Conservation (phyloP, 2,113 vertebrate species). For the Toxotes chatareus region DNA sequence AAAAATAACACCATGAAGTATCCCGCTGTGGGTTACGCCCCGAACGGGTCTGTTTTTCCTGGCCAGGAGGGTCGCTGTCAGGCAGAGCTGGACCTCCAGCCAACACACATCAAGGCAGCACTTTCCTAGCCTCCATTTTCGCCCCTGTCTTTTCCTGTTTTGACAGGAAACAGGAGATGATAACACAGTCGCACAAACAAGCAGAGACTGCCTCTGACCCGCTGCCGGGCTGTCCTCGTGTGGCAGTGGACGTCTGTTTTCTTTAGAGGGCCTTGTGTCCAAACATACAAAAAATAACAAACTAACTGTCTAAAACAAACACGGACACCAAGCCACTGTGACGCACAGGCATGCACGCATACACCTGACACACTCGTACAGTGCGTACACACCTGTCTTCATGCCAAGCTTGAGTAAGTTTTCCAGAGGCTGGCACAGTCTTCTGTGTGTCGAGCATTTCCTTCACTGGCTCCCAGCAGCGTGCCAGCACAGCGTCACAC, state of each 20-base stretch:
- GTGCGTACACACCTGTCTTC: conserved; percentile 46
- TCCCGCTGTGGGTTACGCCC: conserved; percentile 71
- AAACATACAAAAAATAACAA: conserved; percentile 50
- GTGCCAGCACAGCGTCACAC: conserved; percentile 58
- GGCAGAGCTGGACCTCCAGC: conserved; percentile 71
- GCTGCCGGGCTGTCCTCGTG: conserved; percentile 64
- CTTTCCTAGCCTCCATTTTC: conserved; percentile 82
- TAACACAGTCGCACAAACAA: conserved; percentile 80
- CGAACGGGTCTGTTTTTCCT: conserved; percentile 77
- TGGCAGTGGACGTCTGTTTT: conserved; percentile 62
- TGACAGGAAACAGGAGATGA: conserved; percentile 84
- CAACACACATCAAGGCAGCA: conserved; percentile 80
- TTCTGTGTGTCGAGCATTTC: conserved; percentile 27
- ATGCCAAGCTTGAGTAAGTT: conserved; percentile 46
- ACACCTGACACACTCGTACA: conserved; percentile 15
- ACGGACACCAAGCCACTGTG: conserved; percentile 30
- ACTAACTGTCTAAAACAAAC: conserved; percentile 33
- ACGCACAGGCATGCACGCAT: conserved; percentile 1
- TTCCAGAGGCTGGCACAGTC: conserved; percentile 46
- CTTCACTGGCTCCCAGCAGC: conserved; percentile 62
- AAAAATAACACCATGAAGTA: conserved; percentile 78
- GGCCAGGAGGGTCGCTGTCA: conserved; percentile 73
- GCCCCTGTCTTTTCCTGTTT: conserved; percentile 83
- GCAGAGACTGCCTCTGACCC: conserved; percentile 70
- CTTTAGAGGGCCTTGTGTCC: conserved; percentile 63